A percentile compares a stretch with the other conserved stretches of the same genome.
Evolutionary conservation across 2,797 vertebrate genomes (phyloP).

Genomic region (Chelon auratus): DNA sequence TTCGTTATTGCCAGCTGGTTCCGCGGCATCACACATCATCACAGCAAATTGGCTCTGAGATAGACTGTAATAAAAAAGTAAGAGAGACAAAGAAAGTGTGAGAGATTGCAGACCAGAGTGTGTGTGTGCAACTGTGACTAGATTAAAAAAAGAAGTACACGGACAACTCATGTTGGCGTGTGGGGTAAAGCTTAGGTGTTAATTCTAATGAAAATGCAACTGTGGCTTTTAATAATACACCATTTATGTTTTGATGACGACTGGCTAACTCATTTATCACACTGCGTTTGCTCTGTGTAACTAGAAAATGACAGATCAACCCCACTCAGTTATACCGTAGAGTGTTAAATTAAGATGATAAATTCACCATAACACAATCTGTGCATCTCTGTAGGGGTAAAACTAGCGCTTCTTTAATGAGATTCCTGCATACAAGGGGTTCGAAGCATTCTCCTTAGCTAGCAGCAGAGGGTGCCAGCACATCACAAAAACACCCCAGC

Average conservation of each 20-base stretch:
- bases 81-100: conserved; percentile 29
- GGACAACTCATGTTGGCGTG: conserved; percentile 17
- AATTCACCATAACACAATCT: conserved; percentile 3
- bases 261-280: neutral
- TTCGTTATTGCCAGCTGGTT: conserved; percentile 68
- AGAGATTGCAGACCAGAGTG: conserved; percentile 26
- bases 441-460: conserved; percentile 62
- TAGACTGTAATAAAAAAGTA: conserved; percentile 55
- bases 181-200: conserved; percentile 4
- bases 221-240: neutral
- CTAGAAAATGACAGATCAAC: conserved; percentile 1
- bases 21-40: conserved; percentile 59
- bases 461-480: conserved; percentile 84
- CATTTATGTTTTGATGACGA: too few relatives aligned
- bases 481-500: conserved; percentile 59
- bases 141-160: conserved; percentile 24
- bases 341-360: conserved; percentile 6
- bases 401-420: conserved; percentile 21
- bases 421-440: neutral
- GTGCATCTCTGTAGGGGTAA: conserved; percentile 18
- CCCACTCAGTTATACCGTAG: neutral
- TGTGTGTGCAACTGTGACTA: conserved; percentile 17
- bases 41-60: conserved; percentile 69
- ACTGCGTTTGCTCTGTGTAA: conserved; percentile 1
- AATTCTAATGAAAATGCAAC: conserved; percentile 24